These are phyloP conservation scores for Tethea ocularis DNA, from an alignment of 2,888 invertebrate species.

Conservation along the genomic window DNA sequence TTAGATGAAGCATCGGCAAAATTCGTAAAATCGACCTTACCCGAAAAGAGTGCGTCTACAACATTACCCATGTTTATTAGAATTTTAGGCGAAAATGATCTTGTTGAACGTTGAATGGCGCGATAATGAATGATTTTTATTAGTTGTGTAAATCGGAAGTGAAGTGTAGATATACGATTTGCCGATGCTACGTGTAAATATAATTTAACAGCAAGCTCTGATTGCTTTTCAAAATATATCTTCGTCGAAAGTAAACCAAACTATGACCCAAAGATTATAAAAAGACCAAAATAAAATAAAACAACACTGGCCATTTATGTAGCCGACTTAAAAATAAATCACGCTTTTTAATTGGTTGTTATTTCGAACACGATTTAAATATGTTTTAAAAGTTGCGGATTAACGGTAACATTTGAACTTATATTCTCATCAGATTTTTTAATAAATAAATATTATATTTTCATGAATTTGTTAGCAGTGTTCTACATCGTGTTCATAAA, in stretches of 20 bases:
- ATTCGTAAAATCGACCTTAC: no score
- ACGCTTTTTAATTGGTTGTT: constrained; percentile 17
- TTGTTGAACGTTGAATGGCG: no score
- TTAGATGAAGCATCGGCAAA: no score
- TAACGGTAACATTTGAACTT: background rate
- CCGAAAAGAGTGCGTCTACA: no score
- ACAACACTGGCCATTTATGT: background rate
- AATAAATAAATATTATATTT: background rate
- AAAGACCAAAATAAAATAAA: background rate
- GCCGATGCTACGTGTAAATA: background rate
- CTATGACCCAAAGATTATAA: constrained; percentile 15
- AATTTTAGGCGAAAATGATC: no score
- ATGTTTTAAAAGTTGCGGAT: background rate
- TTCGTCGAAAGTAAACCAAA: constrained; percentile 22
- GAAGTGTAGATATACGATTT: no score
- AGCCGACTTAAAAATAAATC: background rate
- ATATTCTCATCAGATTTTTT: background rate
- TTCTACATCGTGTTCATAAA: constrained; percentile 3
- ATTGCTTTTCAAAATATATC: background rate
- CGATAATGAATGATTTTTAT: no score
- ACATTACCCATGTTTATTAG: no score
- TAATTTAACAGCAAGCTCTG: background rate
- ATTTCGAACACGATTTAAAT: background rate
- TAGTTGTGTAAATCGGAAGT: no score
- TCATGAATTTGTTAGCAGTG: background rate